Conservation (phyloP, 2,113 vertebrate genomes). For the Corynorhinus townsendii region DNA sequence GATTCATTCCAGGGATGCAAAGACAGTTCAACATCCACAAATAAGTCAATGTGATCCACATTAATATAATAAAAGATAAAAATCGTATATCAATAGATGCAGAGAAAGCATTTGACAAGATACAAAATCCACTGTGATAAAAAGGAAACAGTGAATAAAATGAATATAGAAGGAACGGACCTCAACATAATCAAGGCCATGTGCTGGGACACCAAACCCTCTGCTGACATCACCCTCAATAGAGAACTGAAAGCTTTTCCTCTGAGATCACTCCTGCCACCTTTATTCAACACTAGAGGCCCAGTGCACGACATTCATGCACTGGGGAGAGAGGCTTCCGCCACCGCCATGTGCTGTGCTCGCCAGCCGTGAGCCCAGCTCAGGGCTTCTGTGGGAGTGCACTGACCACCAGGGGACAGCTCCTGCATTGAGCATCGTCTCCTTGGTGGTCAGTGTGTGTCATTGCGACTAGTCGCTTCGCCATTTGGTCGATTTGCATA, state of each 20-base stretch:
- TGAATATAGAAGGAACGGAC: background rate
- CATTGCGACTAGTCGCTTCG: rapidly evolving
- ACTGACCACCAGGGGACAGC: too few species aligned
- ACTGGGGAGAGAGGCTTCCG: too few species aligned
- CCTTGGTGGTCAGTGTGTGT: too few species aligned
- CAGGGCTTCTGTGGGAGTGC: too few species aligned
- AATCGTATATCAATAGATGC: background rate
- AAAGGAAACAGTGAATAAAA: background rate
- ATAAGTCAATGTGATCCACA: background rate
- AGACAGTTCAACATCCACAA: background rate
- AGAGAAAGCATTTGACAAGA: background rate
- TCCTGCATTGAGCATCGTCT: too few species aligned
- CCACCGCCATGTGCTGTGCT: too few species aligned
- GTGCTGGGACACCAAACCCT: background rate
- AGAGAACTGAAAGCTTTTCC: background rate
- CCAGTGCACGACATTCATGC: too few species aligned
- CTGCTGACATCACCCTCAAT: background rate
- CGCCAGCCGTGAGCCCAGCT: too few species aligned
- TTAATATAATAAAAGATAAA: background rate
- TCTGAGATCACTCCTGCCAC: background rate
- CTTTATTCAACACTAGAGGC: background rate
- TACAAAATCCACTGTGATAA: background rate
- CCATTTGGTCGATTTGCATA: too few species aligned
- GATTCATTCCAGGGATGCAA: background rate
- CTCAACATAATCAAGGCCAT: background rate